A percentile compares a stretch with the other conserved stretches of the same genome.
Evolutionary conservation across 1,140 invertebrate genomes (phyloP).

Genomic region (Asbolus verrucosus): DNA sequence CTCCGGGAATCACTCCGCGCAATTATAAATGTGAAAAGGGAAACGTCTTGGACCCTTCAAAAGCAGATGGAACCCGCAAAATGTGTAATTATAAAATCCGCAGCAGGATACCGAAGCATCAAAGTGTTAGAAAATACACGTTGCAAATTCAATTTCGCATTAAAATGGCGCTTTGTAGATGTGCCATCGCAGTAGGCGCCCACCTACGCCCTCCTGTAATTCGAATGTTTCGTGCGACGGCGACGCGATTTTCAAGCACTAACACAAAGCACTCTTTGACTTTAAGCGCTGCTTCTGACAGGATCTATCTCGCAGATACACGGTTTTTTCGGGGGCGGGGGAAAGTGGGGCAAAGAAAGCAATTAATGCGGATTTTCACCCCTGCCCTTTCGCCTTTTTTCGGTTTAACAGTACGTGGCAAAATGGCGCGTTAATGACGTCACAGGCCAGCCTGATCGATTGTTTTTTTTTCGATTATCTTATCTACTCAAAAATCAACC

Average conservation of each 20-base stretch:
- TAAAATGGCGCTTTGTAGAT: constrained; percentile 56
- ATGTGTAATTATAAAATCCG: constrained; percentile 59
- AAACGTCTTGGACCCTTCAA: constrained; percentile 49
- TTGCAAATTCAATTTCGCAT: constrained; percentile 59
- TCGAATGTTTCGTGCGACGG: constrained; percentile 20
- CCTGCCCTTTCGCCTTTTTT: too few relatives aligned
- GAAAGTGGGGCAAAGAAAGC: too few relatives aligned
- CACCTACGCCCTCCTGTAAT: constrained; percentile 36
- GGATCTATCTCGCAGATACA: too few relatives aligned
- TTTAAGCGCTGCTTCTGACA: constrained; percentile 40
- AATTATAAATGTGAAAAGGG: constrained; percentile 29
- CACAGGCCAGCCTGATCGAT: too few relatives aligned
- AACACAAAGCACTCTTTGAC: constrained; percentile 24
- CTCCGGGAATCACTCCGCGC: not conserved
- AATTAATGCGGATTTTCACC: too few relatives aligned
- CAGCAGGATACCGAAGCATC: constrained; percentile 58
- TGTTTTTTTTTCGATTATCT: too few relatives aligned
- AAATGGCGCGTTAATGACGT: too few relatives aligned
- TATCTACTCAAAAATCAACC: too few relatives aligned
- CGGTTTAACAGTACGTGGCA: too few relatives aligned
- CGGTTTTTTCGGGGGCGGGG: too few relatives aligned
- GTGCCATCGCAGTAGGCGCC: constrained; percentile 53
- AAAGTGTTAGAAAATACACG: constrained; percentile 58
- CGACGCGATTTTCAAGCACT: constrained; percentile 18
- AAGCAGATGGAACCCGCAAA: constrained; percentile 49